These are phyloP conservation scores for Sesamia nonagrioides DNA, from an alignment of 1,140 invertebrate genomes.

Conservation along the genomic window DNA sequence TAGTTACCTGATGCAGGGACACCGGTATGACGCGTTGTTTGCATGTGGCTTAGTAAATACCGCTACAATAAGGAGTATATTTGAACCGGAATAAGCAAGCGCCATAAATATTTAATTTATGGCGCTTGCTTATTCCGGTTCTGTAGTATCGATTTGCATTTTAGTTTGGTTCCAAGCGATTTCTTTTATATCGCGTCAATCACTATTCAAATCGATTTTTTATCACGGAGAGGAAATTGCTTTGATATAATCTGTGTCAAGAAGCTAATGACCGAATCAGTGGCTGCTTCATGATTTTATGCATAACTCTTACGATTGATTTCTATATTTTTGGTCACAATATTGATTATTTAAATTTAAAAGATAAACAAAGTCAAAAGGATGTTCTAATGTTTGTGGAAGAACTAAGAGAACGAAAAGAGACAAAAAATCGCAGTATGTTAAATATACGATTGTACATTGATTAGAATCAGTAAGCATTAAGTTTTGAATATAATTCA, in stretches of 20 bases:
- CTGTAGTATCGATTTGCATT: neutral
- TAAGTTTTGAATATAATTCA: too few species aligned
- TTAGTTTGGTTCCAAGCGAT: conserved; percentile 20
- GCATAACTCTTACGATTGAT: conserved; percentile 17
- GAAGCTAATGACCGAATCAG: conserved; percentile 44
- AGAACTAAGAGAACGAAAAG: neutral
- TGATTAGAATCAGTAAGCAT: neutral
- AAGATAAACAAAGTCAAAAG: neutral
- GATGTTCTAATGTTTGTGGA: neutral
- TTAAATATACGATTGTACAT: neutral
- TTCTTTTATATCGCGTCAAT: conserved; percentile 27
- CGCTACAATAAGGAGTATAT: too few species aligned
- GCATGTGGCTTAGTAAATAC: too few species aligned
- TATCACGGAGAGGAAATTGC: conserved; percentile 21
- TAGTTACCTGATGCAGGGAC: too few species aligned
- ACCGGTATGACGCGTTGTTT: too few species aligned
- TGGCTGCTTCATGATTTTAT: conserved; percentile 20
- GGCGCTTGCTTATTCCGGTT: neutral
- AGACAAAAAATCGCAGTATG: neutral
- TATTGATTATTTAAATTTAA: neutral
- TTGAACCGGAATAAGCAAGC: too few species aligned
- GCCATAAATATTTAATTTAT: neutral
- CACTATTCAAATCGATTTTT: conserved; percentile 40
- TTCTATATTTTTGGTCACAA: neutral
- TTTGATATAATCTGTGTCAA: conserved; percentile 41